Conservation (phyloP, 1,140 invertebrate species). For the Musca vetustissima region DNA sequence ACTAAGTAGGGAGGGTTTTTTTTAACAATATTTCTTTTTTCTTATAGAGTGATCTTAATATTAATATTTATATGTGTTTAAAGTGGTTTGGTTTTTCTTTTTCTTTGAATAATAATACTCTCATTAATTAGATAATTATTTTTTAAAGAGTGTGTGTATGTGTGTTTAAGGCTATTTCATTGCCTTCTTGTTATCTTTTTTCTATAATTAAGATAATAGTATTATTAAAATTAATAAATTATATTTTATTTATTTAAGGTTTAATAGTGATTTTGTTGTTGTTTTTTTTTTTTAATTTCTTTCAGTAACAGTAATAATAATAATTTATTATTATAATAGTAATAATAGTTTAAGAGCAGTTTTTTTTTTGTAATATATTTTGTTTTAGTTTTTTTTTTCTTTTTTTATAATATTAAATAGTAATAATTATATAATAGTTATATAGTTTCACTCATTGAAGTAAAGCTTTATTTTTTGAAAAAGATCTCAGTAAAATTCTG, state of each 20-base stretch:
- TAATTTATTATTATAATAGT: not conserved
- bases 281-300: conserved; percentile 30
- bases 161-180: too few species aligned
- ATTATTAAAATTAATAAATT: not conserved
- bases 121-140: not conserved
- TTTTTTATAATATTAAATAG: conserved; percentile 18
- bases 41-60: too few species aligned
- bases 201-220: too few species aligned
- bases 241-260: not conserved
- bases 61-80: too few species aligned
- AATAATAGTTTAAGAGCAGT: conserved; percentile 16
- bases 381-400: conserved; percentile 8
- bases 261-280: conserved; percentile 5
- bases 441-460: conserved; percentile 30
- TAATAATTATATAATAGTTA: conserved; percentile 8
- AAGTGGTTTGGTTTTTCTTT: too few species aligned
- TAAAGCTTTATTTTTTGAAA: conserved; percentile 27
- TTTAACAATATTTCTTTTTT: too few species aligned
- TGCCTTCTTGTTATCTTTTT: too few species aligned
- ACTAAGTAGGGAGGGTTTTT: too few species aligned
- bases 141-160: too few species aligned
- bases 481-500: conserved; percentile 15
- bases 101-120: not conserved
- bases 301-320: not conserved
- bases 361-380: too few species aligned